A percentile compares a stretch with the other conserved stretches of the same genome.
phyloP scores from a whole-genome alignment of 1,140 invertebrate genomes.

The Nixonia krombeini region DNA sequence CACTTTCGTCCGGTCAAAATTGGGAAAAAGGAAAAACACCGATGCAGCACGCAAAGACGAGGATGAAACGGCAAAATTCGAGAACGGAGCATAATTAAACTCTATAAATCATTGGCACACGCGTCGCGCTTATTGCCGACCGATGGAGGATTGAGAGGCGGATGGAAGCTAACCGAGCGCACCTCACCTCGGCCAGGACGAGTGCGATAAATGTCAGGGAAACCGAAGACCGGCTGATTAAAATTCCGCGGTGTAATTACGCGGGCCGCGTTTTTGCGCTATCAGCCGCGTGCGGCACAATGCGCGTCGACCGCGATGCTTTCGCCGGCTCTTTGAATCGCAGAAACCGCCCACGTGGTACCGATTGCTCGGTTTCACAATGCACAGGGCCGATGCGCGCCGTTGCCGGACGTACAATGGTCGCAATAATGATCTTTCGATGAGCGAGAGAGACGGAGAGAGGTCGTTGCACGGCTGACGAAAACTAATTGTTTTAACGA shows the following conservation, averaged over 20 bases:
- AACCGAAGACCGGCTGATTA: background rate
- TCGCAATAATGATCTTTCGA: constrained; percentile 45
- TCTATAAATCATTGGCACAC: no score
- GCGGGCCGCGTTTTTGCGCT: background rate
- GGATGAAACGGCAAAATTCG: background rate
- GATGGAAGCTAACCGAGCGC: no score
- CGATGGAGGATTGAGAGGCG: no score
- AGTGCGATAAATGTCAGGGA: background rate
- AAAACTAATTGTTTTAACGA: no score
- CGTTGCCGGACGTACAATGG: constrained; percentile 26
- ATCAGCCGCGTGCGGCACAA: constrained; percentile 14
- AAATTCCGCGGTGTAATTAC: no score
- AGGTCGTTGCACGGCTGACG: no score
- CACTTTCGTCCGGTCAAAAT: constrained; percentile 36
- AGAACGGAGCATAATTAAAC: background rate
- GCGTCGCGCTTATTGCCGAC: no score
- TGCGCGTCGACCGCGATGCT: constrained; percentile 19
- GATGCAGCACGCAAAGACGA: background rate
- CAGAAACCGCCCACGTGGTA: constrained; percentile 34
- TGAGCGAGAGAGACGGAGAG: no score
- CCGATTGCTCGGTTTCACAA: constrained; percentile 39
- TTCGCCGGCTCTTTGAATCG: constrained; percentile 15
- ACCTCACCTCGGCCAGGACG: no score
- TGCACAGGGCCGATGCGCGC: constrained; percentile 20
- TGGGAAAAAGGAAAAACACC: constrained; percentile 28